Evolutionary conservation across 2,888 invertebrate genomes (phyloP), one percentile per base, ranked within the genome.

Genomic region (Polydrusus pterygomalis): DNA sequence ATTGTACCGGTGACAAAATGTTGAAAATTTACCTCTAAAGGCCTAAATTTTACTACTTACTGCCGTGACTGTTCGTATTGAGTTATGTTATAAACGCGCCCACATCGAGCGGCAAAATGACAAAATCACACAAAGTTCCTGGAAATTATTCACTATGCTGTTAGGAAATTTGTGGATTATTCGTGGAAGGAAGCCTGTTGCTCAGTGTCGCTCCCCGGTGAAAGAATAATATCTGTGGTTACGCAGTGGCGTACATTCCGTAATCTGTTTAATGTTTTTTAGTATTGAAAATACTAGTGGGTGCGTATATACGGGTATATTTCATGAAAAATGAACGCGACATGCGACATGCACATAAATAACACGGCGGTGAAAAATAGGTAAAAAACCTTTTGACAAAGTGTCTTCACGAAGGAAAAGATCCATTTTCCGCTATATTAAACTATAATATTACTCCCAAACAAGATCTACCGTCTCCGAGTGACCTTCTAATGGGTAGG

Each of bases 111-210:
- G 69, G 40, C 18, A 62, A 68, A 74, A 74, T 69, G 68, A 63
- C 74, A 74, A 73, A 72, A 58, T 73, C 54, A 54, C 71, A 71
- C 62, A 69, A n/a, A 43, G 69, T 69, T 69, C 69, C 30, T n/a
- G 20, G 69, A 69, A 69, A 56, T 58, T 56, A 69, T 56, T 58
- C 58, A 58, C 17, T 15, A 58, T 30, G 18, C n/a, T n/a, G 30
- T 18, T 11, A 40, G 38, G 25, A 30, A 49, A 30, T 45, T 45
- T 49, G 65, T 38, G 69, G 45, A 20, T 43, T 58, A 43, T 58
- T 69, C 58, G 25, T 30, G 47, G 69, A 43, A 69, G 45, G 47
- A 10, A 15, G 58, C 56, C 58, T 69, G 69, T 69, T 69, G 58
- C 54, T 43, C 69, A 69, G 69, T 56, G 69, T 69, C 69, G 69